Conservation (phyloP, 2,888 invertebrate genomes). For the Trachelus troglodyta region DNA sequence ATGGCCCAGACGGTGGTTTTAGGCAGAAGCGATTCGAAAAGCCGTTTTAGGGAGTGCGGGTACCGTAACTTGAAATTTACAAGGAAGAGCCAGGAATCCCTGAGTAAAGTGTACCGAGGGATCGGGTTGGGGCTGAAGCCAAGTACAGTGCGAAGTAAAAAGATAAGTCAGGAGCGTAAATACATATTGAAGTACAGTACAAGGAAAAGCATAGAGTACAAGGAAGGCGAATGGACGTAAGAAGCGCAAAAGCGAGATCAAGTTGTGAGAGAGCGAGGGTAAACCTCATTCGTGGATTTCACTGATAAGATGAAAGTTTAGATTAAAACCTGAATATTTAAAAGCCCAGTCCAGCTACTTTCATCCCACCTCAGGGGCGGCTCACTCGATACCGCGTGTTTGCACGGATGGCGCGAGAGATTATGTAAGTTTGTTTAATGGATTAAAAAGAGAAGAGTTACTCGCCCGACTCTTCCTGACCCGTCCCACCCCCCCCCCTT, state of each 20-base stretch:
- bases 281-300: conserved; percentile 33
- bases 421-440: conserved; percentile 41
- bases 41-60: too few relatives aligned
- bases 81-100: too few relatives aligned
- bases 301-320: conserved; percentile 53
- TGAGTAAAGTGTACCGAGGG: too few relatives aligned
- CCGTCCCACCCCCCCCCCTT: neutral
- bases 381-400: conserved; percentile 5
- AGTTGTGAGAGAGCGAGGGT: conserved; percentile 9
- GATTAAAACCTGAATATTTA: conserved; percentile 56
- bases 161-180: neutral
- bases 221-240: too few relatives aligned
- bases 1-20: too few relatives aligned
- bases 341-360: conserved; percentile 17
- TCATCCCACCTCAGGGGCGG: too few relatives aligned
- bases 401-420: conserved; percentile 25
- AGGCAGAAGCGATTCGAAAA: too few relatives aligned
- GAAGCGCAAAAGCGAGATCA: neutral
- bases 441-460: conserved; percentile 34
- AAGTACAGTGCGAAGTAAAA: too few relatives aligned
- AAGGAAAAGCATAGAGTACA: too few relatives aligned
- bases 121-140: too few relatives aligned
- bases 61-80: too few relatives aligned
- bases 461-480: neutral
- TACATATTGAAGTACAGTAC: too few relatives aligned